Base-by-base conservation (phyloP, 2,797 vertebrate genomes). In the Cossypha caffra region DNA sequence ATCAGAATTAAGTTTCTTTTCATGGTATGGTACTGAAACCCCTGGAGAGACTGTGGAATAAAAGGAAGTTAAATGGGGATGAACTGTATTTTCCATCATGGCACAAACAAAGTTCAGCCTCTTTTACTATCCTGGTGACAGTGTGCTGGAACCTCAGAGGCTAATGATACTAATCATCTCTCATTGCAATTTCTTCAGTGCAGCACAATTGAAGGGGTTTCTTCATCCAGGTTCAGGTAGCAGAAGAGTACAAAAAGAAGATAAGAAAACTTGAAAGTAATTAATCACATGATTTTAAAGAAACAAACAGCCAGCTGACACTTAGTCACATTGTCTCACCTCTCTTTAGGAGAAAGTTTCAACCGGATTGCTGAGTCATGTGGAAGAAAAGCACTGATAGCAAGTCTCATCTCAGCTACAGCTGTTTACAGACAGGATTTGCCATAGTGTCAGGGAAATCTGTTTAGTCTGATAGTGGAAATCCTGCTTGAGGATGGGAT, bases 401-500 rank as follows among this genome's bases (percentile, higher is more conserved):
- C n/a, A 66, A 79, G 13, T 58, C 67, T 57, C 11, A 5, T 67
- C 55, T 94, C 45, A 79, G 68, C 38, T 63, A n/a, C 45, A 74
- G 10, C 10, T 64, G 61, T 66, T 95, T 77, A 48, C 81, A 63
- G 55, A 67, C 40, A 50, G 57, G 75, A 85, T 92, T 82, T 96
- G n/a, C 48, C 0, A 0, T 42, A 40, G 78, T 5, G 10, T 42
- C 63, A 86, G 52, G 48, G 63, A 89, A 85, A 96, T 85, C 87
- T 88, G 24, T 83, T 95, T 76, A 90, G 75, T 50, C 64, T 61
- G 2, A 31, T 11, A 1, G 33, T 77, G 38, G n/a, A 94, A 96
- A 93, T 89, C 79, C 78, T 77, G 29, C 59, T 67, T 82, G 75
- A 85, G 52, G 61, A 80, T 74, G 50, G 61, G 87, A 93, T 85